Conservation (phyloP, 2,888 invertebrate genomes). For the Cheilosia urbana region DNA sequence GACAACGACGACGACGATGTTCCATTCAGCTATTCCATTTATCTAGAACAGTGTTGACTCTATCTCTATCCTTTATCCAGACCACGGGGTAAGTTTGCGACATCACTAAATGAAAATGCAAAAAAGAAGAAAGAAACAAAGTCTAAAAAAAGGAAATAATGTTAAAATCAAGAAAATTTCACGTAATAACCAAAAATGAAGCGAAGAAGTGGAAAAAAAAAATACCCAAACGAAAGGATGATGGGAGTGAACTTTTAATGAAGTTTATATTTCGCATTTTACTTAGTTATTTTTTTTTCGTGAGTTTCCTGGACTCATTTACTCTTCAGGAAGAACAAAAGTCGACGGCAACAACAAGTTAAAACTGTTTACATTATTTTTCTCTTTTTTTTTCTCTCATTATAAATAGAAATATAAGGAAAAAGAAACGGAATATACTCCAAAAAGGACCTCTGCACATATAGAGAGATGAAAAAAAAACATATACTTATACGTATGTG, state of each 20-base stretch:
- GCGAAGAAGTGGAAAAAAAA: constrained; percentile 6
- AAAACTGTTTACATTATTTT: constrained; percentile 59
- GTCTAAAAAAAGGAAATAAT: constrained; percentile 43
- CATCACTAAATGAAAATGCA: constrained; percentile 60
- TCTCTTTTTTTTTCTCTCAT: constrained; percentile 51
- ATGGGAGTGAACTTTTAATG: constrained; percentile 73
- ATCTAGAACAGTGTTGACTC: constrained; percentile 21
- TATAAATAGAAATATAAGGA: constrained; percentile 29
- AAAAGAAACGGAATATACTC: constrained; percentile 12
- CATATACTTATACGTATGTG: constrained; percentile 6
- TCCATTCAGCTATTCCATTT: constrained; percentile 53
- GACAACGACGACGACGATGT: constrained; percentile 12
- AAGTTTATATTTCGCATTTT: constrained; percentile 72
- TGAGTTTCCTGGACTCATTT: constrained; percentile 70
- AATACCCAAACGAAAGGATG: constrained; percentile 57
- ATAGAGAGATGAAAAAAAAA: not conserved
- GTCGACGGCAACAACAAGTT: constrained; percentile 25
- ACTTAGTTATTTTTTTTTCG: constrained; percentile 51
- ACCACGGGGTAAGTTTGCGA: constrained; percentile 53
- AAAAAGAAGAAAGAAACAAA: constrained; percentile 25
- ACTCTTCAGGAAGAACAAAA: constrained; percentile 36
- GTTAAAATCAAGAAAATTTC: constrained; percentile 69
- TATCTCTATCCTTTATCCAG: constrained; percentile 21
- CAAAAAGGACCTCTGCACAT: constrained; percentile 31
- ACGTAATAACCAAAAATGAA: constrained; percentile 62